These are phyloP conservation scores for Rhopilema esculentum DNA, from an alignment of 30 jellyfish, hydroid and myxozoan species.

Conservation along the genomic window DNA sequence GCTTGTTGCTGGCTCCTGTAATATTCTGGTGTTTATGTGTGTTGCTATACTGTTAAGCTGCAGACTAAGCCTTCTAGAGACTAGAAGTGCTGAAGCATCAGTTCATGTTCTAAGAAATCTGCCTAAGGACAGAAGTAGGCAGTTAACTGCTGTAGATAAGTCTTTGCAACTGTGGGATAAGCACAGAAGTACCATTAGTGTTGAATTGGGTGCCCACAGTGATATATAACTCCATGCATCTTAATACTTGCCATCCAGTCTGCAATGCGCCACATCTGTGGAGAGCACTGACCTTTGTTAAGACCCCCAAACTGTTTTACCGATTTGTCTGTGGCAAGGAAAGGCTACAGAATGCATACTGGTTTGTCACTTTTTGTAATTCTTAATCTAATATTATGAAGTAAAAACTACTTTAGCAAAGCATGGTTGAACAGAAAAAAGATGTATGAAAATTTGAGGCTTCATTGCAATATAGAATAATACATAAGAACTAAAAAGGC, in stretches of 20 bases:
- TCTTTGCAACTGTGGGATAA: conserved; percentile 93
- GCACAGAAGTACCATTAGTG: conserved; percentile 84
- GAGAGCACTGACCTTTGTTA: no score
- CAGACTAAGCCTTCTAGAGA: conserved; percentile 66
- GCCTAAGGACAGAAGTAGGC: conserved; percentile 72
- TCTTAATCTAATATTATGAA: no score
- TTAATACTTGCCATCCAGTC: neutral
- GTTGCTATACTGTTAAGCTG: conserved; percentile 83
- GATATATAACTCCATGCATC: conserved; percentile 3
- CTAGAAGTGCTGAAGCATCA: conserved; percentile 70
- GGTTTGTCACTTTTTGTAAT: no score
- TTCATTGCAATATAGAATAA: no score
- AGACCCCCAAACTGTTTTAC: no score
- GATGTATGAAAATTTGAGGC: no score
- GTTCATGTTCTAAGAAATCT: conserved; percentile 41
- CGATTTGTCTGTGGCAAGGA: no score
- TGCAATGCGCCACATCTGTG: no score
- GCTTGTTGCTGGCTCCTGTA: conserved; percentile 92
- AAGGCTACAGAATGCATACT: no score
- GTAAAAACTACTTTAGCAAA: no score
- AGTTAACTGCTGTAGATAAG: conserved; percentile 70
- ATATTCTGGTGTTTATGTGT: conserved; percentile 86
- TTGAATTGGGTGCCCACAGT: conserved; percentile 65
- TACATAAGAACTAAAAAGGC: no score
- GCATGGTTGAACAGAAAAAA: no score